Base-by-base conservation (phyloP, 1,140 invertebrate genomes). In the Pygmarrhopalites habei region DNA sequence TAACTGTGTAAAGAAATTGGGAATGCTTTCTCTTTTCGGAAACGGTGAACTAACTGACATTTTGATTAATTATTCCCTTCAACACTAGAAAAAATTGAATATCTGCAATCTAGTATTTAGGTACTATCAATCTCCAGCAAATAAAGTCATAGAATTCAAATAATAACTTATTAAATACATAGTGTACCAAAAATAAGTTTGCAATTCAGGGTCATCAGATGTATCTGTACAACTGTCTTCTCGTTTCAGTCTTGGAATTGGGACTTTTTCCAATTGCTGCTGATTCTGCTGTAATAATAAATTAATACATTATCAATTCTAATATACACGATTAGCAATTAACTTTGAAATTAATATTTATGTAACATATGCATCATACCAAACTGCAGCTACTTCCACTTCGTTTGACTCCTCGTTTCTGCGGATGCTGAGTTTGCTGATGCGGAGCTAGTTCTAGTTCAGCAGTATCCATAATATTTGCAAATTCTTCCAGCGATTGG, bases 121-220 rank as follows among this genome's bases (percentile, higher is more conserved):
- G n/a, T n/a, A n/a, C n/a, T n/a, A n/a, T n/a, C n/a, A n/a, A n/a
- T n/a, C n/a, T n/a, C n/a, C n/a, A n/a, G n/a, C n/a, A n/a, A n/a
- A n/a, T n/a, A n/a, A n/a, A n/a, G n/a, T n/a, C n/a, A n/a, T n/a
- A n/a, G n/a, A n/a, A n/a, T n/a, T n/a, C n/a, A n/a, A n/a, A n/a
- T n/a, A n/a, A n/a, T n/a, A n/a, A n/a, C n/a, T n/a, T n/a, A n/a
- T n/a, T n/a, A n/a, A n/a, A n/a, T n/a, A n/a, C n/a, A n/a, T n/a
- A n/a, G n/a, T n/a, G 47, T 63, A 63, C 61, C 43, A 58, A 49
- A 63, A 63, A 44, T 63, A 63, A 17, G 53, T 63, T 58, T 63
- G 61, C 35, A 63, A 49, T 29, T 63, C 61, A 5, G 61, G 53
- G 30, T 63, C 61, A 39, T 63, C 61, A 28, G 53, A 58, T 15